Base-by-base conservation (phyloP, 2,888 invertebrate species). In the Geotrupes spiniger region DNA sequence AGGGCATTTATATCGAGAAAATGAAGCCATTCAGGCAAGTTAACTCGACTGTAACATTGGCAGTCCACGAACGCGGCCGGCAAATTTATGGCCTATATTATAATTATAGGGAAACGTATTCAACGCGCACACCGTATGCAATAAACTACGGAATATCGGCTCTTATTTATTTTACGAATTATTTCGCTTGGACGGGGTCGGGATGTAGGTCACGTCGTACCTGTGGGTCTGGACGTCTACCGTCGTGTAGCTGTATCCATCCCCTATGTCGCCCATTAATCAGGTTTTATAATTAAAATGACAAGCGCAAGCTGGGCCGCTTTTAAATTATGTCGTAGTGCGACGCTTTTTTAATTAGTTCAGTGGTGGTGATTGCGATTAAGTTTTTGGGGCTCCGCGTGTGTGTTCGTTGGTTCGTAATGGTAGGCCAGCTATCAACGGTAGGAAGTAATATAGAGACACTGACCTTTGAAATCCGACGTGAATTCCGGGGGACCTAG, bases 381-480 rank as follows among this genome's bases (percentile, higher is more conserved):
- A n/a, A n/a, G n/a, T n/a, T n/a, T n/a, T n/a, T n/a, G n/a, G n/a
- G n/a, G n/a, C n/a, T n/a, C n/a, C n/a, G n/a, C n/a, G n/a, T n/a
- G n/a, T n/a, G n/a, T n/a, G n/a, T n/a, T n/a, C n/a, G 41, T 41
- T 27, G 21, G 6, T 21, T 12, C 8, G 31, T 31, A 31, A 12
- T 31, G 12, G 8, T 31, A 9, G 38, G 38, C 11, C 38, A 25
- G 38, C 15, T 25, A 25, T 16, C 14, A 39, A 44, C 29, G 39
- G 40, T 29, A 51, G 69, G 68, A 70, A 69, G 69, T 66, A 66
- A 70, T 69, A 70, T 68, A 68, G 60, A 60, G 63, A 59, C 67
- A 72, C 72, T 72, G 71, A 72, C 72, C 72, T 72, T 72, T 68
- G 58, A 64, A 62, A 64, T 65, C 64, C 67, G 65, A 56, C 60